Evolutionary conservation across 2,888 invertebrate genomes (phyloP).

Genomic region (Hetaerina titia): DNA sequence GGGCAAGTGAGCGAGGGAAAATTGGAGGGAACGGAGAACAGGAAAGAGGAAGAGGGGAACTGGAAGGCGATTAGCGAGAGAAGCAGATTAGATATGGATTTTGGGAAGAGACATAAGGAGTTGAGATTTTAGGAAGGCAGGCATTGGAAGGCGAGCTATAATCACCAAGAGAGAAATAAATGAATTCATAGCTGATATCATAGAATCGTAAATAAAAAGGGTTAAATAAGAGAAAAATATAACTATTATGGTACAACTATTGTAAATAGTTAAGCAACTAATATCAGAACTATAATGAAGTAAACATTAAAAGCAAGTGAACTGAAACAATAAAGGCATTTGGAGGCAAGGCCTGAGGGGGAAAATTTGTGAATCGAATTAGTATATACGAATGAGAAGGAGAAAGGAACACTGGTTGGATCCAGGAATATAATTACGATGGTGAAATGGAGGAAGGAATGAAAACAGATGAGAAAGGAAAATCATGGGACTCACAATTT

Average conservation of each 20-base stretch:
- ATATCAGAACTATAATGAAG: neutral
- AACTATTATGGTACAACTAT: neutral
- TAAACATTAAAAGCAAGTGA: constrained; percentile 41
- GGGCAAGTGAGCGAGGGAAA: neutral
- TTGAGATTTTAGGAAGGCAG: neutral
- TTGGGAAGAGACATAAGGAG: neutral
- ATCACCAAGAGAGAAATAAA: constrained; percentile 16
- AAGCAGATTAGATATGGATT: constrained; percentile 26
- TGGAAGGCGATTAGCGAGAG: neutral
- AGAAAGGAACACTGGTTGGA: neutral
- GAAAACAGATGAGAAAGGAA: neutral
- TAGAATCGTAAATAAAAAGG: neutral
- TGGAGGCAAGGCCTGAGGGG: neutral
- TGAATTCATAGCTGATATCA: neutral
- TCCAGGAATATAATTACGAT: neutral
- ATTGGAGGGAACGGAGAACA: neutral
- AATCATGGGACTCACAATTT: neutral
- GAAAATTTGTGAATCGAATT: neutral
- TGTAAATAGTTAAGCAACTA: neutral
- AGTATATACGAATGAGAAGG: neutral
- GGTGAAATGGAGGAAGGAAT: too few species aligned
- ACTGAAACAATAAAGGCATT: neutral
- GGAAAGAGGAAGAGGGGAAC: neutral
- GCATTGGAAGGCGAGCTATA: neutral
- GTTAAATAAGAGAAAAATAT: neutral